Evolutionary conservation across 2,113 vertebrate species (phyloP), one percentile per base, ranked within the genome.

Genomic region (Rostratula benghalensis): DNA sequence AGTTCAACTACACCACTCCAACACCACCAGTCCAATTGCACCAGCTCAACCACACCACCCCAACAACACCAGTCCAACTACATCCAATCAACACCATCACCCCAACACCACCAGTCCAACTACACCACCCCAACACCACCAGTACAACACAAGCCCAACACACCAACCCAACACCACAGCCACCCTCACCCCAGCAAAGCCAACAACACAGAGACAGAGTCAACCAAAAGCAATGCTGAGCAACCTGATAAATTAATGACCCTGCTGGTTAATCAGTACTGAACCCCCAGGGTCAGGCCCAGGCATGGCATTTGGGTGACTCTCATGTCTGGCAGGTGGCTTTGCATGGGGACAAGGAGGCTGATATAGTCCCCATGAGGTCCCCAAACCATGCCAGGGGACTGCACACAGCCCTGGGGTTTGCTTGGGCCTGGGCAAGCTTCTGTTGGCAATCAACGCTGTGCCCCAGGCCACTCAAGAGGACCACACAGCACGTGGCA

Each of bases 401-500:
- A 37, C 31, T 27, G 10, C 8, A 12, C 4, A 1, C 5, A 1
- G 14, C 67, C 68, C 43, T 1, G 0, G 50, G 27, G 8, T 10
- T 63, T 12, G 5, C 48, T 63, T 6, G 50, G 43, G 25, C 45
- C 25, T 35, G 48, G 51, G 63, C 41, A 43, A 43, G 45, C 11
- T 51, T 39, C 70, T 79, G 56, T n/a, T 43, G 53, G n/a, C 31
- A 18, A 19, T 27, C 86, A 68, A 2, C 5, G 7, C 30, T 25
- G 57, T 9, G 23, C 59, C 27, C 9, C 10, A 15, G 25, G 59
- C 13, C 19, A 45, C 82, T 74, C 0, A 1, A 43, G 69, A 10
- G 0, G 15, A 33, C n/a, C 5, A 0, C n/a, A 1, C 13, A 6
- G 35, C 45, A 24, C 19, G 0, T 0, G 19, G 63, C 41, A 65